phyloP scores from a whole-genome alignment of 2,888 invertebrate genomes.

The Merodon equestris region DNA sequence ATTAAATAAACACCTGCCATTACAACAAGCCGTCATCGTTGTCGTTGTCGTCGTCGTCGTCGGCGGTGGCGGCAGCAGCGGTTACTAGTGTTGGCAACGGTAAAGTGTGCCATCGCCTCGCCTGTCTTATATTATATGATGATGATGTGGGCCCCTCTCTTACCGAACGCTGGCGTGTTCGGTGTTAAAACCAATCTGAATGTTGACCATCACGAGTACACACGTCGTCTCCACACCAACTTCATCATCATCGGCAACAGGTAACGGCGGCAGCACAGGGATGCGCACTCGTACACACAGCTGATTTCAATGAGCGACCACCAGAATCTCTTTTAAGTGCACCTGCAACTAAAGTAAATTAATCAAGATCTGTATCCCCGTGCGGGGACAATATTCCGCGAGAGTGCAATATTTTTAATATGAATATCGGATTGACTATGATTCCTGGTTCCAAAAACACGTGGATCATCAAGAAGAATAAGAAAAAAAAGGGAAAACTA shows the following conservation, averaged over 20 bases:
- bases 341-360: slow-evolving; percentile 65
- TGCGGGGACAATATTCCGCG: slow-evolving; percentile 13
- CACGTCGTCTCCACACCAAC: slow-evolving; percentile 32
- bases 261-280: slow-evolving; percentile 32
- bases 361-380: slow-evolving; percentile 49
- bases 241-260: slow-evolving; percentile 41
- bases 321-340: slow-evolving; percentile 58
- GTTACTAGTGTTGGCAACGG: slow-evolving; percentile 45
- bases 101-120: slow-evolving; percentile 65
- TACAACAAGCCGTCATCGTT: slow-evolving; percentile 45
- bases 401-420: too few species aligned
- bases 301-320: slow-evolving; percentile 67
- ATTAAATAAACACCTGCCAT: slow-evolving; percentile 68
- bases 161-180: slow-evolving; percentile 23
- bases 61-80: slow-evolving; percentile 20
- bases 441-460: slow-evolving; percentile 43
- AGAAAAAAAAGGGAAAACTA: background rate
- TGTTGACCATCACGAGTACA: slow-evolving; percentile 44
- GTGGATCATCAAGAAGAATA: slow-evolving; percentile 7
- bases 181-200: slow-evolving; percentile 53
- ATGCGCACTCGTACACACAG: slow-evolving; percentile 44
- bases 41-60: slow-evolving; percentile 1
- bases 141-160: too few species aligned
- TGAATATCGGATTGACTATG: slow-evolving; percentile 28
- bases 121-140: slow-evolving; percentile 24